A percentile compares a stretch with the other conserved stretches of the same genome.
Evolutionary conservation across 1,140 invertebrate genomes (phyloP).

Genomic region (Chrysopa pallens): DNA sequence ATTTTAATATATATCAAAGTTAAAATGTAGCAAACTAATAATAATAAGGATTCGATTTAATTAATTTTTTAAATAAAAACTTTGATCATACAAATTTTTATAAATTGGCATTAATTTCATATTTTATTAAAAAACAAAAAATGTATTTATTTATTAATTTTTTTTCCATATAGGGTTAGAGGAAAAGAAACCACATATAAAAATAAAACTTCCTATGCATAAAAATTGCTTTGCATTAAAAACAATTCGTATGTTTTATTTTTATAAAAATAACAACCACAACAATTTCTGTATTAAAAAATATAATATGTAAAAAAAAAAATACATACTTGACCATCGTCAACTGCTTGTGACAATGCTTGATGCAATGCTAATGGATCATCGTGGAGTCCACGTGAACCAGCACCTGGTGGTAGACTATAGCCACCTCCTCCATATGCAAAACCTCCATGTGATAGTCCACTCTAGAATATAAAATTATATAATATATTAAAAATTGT

Average conservation of each 20-base stretch:
- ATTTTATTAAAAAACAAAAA: no score
- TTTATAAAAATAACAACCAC: conserved; percentile 5
- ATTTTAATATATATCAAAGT: no score
- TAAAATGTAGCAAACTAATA: neutral
- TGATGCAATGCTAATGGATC: conserved; percentile 43
- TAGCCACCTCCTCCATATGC: conserved; percentile 27
- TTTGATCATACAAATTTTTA: no score
- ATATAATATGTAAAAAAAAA: neutral
- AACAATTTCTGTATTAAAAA: neutral
- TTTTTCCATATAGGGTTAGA: no score
- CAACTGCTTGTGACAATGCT: conserved; percentile 47
- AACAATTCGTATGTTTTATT: no score
- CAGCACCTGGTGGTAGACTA: conserved; percentile 19
- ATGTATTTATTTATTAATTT: no score
- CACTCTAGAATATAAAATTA: conserved; percentile 28
- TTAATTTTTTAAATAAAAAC: no score
- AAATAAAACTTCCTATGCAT: no score
- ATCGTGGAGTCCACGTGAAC: conserved; percentile 24
- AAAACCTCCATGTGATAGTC: conserved; percentile 5
- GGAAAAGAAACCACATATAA: no score
- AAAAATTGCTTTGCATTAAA: no score
- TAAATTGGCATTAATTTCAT: no score
- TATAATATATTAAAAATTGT: conserved; percentile 30
- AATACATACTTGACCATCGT: conserved; percentile 41
- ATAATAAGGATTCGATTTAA: neutral